These are phyloP conservation scores for Machimus atricapillus DNA, from an alignment of 2,888 invertebrate genomes.

Conservation along the genomic window DNA sequence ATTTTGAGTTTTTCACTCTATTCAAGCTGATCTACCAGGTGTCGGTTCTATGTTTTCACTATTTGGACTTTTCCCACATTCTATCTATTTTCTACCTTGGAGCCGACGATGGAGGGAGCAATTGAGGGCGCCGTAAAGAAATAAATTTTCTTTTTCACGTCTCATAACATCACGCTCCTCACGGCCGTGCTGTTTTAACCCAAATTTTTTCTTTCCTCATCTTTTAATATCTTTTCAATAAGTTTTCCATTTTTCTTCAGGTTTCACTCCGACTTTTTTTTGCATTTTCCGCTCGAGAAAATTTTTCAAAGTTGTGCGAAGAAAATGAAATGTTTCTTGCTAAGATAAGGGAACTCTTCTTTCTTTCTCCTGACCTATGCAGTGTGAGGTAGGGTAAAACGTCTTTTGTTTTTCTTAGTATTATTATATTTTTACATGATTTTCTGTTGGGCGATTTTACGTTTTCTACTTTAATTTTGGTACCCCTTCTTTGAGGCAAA, in stretches of 20 bases:
- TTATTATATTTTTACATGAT: background rate
- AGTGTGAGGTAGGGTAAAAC: background rate
- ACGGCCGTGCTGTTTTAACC: background rate
- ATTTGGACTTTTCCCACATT: background rate
- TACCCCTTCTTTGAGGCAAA: background rate
- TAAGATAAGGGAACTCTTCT: background rate
- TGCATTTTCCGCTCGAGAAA: background rate
- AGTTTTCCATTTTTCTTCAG: background rate
- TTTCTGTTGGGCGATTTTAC: background rate
- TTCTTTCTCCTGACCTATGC: background rate
- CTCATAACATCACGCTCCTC: background rate
- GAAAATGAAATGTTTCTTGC: background rate
- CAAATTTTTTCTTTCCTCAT: background rate
- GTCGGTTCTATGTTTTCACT: background rate
- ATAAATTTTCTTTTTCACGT: background rate
- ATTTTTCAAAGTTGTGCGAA: background rate
- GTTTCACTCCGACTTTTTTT: background rate
- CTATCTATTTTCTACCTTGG: background rate
- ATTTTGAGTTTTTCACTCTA: background rate
- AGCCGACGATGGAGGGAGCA: background rate
- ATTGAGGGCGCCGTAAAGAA: background rate
- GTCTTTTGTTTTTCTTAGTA: background rate
- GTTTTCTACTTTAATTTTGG: background rate
- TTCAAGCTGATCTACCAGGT: background rate
- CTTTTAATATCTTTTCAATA: background rate